A percentile compares a stretch with the other conserved stretches of the same genome.
Conservation (phyloP, 1,140 invertebrate species). For the Lepeophtheirus salmonis region DNA sequence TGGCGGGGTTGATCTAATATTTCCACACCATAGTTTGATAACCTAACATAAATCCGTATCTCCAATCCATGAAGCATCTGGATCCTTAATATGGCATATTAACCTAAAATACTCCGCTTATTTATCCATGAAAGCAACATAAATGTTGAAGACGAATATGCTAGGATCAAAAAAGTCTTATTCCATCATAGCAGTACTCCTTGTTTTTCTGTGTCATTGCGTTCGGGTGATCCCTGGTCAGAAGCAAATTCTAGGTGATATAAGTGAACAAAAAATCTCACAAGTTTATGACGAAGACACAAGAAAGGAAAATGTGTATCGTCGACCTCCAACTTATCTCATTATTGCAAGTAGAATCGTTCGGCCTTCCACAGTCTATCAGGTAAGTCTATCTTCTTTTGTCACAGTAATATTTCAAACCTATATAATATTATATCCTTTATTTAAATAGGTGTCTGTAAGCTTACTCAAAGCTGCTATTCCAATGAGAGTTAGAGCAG, state of each 20-base stretch:
- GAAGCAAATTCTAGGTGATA: slow-evolving; percentile 8
- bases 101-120: too few relatives aligned
- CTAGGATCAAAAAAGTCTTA: too few relatives aligned
- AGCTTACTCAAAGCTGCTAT: slow-evolving; percentile 6
- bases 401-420: too few relatives aligned
- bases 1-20: too few relatives aligned
- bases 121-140: too few relatives aligned
- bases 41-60: too few relatives aligned
- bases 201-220: not conserved
- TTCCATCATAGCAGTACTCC: too few relatives aligned
- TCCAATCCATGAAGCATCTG: too few relatives aligned
- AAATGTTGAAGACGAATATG: too few relatives aligned
- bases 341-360: slow-evolving; percentile 11
- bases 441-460: slow-evolving; percentile 11
- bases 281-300: slow-evolving; percentile 6
- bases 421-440: too few relatives aligned
- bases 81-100: too few relatives aligned
- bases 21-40: too few relatives aligned
- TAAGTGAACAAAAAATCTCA: slow-evolving; percentile 11
- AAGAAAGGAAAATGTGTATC: slow-evolving; percentile 12
- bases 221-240: not conserved
- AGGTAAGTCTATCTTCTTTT: slow-evolving; percentile 8
- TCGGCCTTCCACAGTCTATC: slow-evolving; percentile 13
- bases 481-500: slow-evolving; percentile 14
- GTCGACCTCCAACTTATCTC: slow-evolving; percentile 14